phyloP scores from a whole-genome alignment of 1,140 invertebrate species.

The Brachionus koreanus region DNA sequence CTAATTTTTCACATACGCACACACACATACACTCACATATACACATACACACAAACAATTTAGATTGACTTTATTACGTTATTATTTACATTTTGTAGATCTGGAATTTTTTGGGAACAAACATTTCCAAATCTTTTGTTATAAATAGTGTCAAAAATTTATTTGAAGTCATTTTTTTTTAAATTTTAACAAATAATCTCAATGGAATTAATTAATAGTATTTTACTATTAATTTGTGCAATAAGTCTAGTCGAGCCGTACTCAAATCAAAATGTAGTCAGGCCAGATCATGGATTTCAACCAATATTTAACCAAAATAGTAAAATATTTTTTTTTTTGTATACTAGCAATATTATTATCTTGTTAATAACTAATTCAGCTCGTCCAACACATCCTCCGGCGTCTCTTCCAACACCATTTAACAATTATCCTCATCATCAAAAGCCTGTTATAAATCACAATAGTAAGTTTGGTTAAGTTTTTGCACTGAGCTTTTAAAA shows the following conservation, averaged over 20 bases:
- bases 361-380: not conserved
- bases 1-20: not conserved
- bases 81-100: slow-evolving; percentile 28
- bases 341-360: not conserved
- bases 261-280: not conserved
- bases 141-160: not conserved
- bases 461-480: not conserved
- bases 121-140: not conserved
- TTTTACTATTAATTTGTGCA: not conserved
- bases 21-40: not conserved
- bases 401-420: not conserved
- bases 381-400: not conserved
- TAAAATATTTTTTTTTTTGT: not conserved
- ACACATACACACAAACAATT: not conserved
- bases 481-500: not conserved
- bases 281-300: not conserved
- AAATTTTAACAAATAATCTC: not conserved
- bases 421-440: not conserved
- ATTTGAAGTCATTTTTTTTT: not conserved
- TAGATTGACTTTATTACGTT: not conserved
- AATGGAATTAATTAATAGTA: not conserved
- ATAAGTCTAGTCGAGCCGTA: not conserved
- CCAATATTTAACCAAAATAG: not conserved
- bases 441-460: not conserved
- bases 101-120: not conserved